A percentile compares a stretch with the other conserved stretches of the same genome.
These are phyloP conservation scores for Echiichthys vipera DNA, from an alignment of 2,797 vertebrate genomes.

Conservation along the genomic window DNA sequence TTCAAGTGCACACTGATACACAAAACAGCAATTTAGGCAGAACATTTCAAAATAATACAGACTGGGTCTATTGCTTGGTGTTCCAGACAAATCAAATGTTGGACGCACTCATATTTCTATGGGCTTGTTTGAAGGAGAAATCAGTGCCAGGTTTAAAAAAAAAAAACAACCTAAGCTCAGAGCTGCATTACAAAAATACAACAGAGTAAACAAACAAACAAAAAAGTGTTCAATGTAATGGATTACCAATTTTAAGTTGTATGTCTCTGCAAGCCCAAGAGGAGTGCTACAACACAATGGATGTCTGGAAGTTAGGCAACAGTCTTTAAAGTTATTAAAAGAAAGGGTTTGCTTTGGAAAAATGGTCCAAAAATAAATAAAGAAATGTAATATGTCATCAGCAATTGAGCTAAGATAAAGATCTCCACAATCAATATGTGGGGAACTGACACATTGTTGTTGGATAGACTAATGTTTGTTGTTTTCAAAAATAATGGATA, in stretches of 20 bases:
- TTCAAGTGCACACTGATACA: conserved; percentile 11
- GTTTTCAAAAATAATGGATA: neutral
- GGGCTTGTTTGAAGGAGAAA: too few species aligned
- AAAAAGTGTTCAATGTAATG: neutral
- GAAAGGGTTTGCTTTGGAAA: neutral
- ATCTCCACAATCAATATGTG: neutral
- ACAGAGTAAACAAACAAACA: neutral
- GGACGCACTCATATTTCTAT: too few species aligned
- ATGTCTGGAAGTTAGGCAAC: neutral
- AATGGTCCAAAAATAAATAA: neutral
- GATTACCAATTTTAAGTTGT: neutral
- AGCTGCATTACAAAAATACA: neutral
- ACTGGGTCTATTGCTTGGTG: too few species aligned
- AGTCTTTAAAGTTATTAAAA: neutral
- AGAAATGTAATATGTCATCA: neutral
- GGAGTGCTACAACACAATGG: neutral
- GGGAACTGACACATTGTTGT: neutral
- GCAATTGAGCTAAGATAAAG: neutral
- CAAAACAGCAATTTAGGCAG: neutral
- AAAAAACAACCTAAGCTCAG: too few species aligned
- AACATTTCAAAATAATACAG: too few species aligned
- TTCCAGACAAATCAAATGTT: too few species aligned
- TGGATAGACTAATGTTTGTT: neutral
- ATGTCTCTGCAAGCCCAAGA: neutral
- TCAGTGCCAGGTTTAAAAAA: neutral